Base-by-base conservation (phyloP, 2,113 vertebrate genomes). In the Microtus ochrogaster region DNA sequence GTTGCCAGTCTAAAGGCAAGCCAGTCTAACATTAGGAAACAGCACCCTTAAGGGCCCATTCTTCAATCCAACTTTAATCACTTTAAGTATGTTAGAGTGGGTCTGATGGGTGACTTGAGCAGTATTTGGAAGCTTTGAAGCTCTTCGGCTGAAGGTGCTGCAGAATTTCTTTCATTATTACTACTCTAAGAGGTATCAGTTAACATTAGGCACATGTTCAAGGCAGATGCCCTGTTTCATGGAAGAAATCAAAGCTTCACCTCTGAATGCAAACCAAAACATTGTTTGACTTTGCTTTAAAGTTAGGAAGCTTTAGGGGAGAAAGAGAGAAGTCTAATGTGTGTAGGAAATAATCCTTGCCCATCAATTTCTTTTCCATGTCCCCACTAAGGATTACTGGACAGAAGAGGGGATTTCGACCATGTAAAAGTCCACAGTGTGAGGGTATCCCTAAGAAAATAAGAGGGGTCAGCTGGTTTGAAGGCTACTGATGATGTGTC, bases 51-150 rank as follows among this genome's bases (percentile, higher is more conserved):
- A n/a, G 5, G 39, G 19, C 24, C 9, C 10, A 30, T 44, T 82
- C 63, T 89, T 96, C 49, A 91, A 11, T 74, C 79, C 78, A 66
- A 30, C n/a, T 94, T 90, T 84, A 70, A 61, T 88, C 74, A 28
- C 21, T 77, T 92, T 94, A 28, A 58, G 36, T 12, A 74, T 65
- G 19, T 82, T 83, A 70, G 5, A 94, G 72, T 93, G 33, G 73
- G 81, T 77, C 30, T 39, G 12, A 21, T 86, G 24, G 41, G 73
- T 70, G 61, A 78, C 33, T 90, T 77, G 70, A 58, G 61, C 77
- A 89, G 73, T 72, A 91, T 89, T 96, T 91, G 86, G 47, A 91
- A 30, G 58, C n/a, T 55, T 90, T 92, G 55, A 84, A 92, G 70
- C 68, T 96, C 58, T 61, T 86, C 83, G 30, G 36, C 36, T 41